A percentile compares a stretch with the other conserved stretches of the same genome.
Conservation (phyloP, 2,888 invertebrate species). For the Drosophila incognita region DNA sequence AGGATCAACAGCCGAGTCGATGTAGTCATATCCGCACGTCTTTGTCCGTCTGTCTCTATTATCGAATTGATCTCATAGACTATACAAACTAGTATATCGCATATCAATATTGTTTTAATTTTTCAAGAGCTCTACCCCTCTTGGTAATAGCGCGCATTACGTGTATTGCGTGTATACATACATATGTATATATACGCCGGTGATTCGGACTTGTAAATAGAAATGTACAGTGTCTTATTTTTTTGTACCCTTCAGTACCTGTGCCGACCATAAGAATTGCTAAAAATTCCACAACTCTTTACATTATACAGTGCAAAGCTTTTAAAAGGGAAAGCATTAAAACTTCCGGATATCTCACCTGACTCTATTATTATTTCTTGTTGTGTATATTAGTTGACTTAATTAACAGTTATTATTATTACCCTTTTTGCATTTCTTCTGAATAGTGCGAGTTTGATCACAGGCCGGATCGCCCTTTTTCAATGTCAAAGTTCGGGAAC, state of each 20-base stretch:
- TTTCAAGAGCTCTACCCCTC: no score
- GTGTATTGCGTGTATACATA: no score
- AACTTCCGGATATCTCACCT: not conserved
- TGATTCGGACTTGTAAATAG: no score
- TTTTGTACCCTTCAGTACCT: not conserved
- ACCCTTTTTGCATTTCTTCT: constrained; percentile 97
- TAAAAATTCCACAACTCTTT: not conserved
- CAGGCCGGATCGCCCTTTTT: constrained; percentile 94
- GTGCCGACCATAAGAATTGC: not conserved
- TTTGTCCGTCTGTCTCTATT: not conserved
- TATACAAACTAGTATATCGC: no score
- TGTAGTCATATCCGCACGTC: not conserved
- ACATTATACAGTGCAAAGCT: not conserved
- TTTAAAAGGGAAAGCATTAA: not conserved
- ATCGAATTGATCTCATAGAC: not conserved
- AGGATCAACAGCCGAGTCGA: not conserved
- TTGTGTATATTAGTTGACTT: not conserved
- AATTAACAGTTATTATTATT: constrained; percentile 53
- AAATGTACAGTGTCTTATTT: no score
- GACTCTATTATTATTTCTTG: not conserved
- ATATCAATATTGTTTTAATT: no score
- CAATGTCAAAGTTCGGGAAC: constrained; percentile 92
- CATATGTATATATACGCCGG: no score
- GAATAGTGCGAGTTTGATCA: constrained; percentile 93
- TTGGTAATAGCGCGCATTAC: no score